phyloP scores from a whole-genome alignment of 2,888 invertebrate species.

The Labia minor region DNA sequence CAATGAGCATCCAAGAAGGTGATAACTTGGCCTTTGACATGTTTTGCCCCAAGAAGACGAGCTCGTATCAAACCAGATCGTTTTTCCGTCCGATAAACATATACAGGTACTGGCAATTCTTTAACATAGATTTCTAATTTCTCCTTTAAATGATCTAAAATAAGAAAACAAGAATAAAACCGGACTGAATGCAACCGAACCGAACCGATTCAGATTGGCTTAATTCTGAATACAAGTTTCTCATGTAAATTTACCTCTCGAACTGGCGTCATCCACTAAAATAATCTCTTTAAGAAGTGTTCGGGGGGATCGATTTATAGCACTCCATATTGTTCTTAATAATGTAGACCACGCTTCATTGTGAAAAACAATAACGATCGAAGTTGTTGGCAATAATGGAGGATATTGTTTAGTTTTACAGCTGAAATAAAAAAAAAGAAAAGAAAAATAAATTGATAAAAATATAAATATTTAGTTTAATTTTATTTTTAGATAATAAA shows the following conservation, averaged over 20 bases:
- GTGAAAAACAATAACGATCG: slow-evolving; percentile 93
- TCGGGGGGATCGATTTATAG: slow-evolving; percentile 75
- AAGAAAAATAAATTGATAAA: slow-evolving; percentile 18
- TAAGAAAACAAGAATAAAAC: slow-evolving; percentile 22
- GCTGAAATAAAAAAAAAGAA: slow-evolving; percentile 43
- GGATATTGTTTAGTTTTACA: slow-evolving; percentile 73
- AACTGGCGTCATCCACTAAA: slow-evolving; percentile 80
- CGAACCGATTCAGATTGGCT: too few relatives aligned
- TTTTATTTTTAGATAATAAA: background rate
- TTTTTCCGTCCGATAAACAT: slow-evolving; percentile 78
- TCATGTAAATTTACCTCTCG: slow-evolving; percentile 49
- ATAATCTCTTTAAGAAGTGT: slow-evolving; percentile 70
- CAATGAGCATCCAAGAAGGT: slow-evolving; percentile 98
- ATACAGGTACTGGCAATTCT: slow-evolving; percentile 73
- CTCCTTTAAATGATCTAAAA: slow-evolving; percentile 72
- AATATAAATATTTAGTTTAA: background rate
- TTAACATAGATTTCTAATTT: slow-evolving; percentile 82
- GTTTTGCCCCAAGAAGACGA: slow-evolving; percentile 83
- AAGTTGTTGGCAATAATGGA: slow-evolving; percentile 68
- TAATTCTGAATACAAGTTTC: too few relatives aligned
- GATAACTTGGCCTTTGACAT: slow-evolving; percentile 82
- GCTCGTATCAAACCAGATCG: slow-evolving; percentile 94
- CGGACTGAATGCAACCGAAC: too few relatives aligned
- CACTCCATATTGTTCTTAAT: slow-evolving; percentile 86
- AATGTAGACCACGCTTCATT: slow-evolving; percentile 99